phyloP scores from a whole-genome alignment of 2,888 invertebrate species.

The Anodontia alba region DNA sequence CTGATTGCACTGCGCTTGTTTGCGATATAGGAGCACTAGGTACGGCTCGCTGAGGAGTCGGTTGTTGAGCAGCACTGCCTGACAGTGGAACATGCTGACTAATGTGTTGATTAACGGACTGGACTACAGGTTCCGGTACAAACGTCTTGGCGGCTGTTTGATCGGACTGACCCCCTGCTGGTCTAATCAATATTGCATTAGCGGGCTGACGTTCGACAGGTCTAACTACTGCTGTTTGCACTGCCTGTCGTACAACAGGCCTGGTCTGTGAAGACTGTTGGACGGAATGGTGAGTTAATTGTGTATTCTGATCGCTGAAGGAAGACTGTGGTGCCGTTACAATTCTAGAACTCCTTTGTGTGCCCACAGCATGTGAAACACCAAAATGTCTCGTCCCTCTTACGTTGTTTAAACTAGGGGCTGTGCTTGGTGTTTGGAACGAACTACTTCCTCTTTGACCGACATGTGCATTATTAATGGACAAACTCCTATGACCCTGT shows the following conservation, averaged over 20 bases:
- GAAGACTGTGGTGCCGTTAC: too few relatives aligned
- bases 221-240: too few relatives aligned
- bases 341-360: background rate
- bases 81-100: background rate
- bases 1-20: background rate
- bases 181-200: too few relatives aligned
- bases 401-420: background rate
- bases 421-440: background rate
- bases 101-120: background rate
- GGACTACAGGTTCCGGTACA: background rate
- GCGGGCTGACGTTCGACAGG: too few relatives aligned
- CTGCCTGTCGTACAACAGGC: too few relatives aligned
- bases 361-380: background rate
- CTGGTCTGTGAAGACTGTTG: too few relatives aligned
- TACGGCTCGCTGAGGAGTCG: background rate
- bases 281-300: too few relatives aligned
- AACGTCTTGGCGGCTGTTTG: background rate
- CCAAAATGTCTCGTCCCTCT: background rate
- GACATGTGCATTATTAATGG: background rate
- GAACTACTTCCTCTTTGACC: background rate
- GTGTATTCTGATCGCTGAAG: too few relatives aligned
- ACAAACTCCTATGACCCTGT: background rate
- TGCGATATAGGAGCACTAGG: background rate
- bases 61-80: background rate
- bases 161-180: background rate